These are phyloP conservation scores for Oncorhynchus tshawytscha DNA, from an alignment of 2,113 vertebrate genomes.

Conservation along the genomic window DNA sequence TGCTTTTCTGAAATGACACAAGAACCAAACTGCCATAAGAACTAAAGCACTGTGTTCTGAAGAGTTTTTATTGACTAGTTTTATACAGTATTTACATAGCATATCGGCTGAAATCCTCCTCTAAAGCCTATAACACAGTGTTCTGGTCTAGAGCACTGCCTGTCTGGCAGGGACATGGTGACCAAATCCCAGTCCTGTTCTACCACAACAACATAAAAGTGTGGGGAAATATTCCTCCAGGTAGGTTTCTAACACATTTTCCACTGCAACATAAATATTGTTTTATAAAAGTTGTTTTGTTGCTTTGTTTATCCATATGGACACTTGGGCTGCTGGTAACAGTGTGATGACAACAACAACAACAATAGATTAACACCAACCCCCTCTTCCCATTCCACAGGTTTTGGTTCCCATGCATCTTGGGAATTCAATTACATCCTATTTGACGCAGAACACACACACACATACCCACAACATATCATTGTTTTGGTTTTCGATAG, in stretches of 20 bases:
- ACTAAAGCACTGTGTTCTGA: neutral
- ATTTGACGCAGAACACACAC: constrained; percentile 39
- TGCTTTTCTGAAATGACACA: constrained; percentile 1
- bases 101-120: neutral
- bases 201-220: neutral
- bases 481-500: constrained; percentile 46
- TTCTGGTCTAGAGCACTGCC: neutral
- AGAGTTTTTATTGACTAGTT: neutral
- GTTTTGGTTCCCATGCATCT: constrained; percentile 54
- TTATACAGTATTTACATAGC: neutral
- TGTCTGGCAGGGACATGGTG: neutral
- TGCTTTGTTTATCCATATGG: neutral
- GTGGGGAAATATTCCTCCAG: neutral
- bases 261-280: neutral
- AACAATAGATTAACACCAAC: constrained; percentile 43
- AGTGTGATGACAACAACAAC: constrained; percentile 20
- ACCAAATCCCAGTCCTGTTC: neutral
- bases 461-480: constrained; percentile 28
- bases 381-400: constrained; percentile 53
- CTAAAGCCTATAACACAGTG: neutral
- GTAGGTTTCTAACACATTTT: neutral
- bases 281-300: neutral
- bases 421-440: constrained; percentile 35
- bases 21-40: neutral
- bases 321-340: neutral